Conservation (phyloP, 2,797 vertebrate genomes). For the Ara ararauna region DNA sequence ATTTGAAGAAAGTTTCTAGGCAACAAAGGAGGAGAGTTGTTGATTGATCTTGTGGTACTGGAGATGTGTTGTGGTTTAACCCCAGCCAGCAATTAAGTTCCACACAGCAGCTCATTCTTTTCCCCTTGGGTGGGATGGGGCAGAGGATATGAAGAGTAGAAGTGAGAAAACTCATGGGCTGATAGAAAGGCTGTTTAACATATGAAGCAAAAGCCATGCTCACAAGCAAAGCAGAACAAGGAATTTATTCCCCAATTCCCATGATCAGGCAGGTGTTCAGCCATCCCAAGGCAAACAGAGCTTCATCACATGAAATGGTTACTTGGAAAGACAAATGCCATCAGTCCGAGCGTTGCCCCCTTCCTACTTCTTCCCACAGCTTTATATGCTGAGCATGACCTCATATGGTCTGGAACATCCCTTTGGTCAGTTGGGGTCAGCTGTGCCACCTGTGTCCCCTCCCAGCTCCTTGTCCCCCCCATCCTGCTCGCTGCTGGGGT, state of each 20-base stretch:
- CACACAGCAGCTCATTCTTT: neutral
- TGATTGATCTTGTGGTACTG: neutral
- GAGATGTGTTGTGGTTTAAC: neutral
- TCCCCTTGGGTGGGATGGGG: accelerated
- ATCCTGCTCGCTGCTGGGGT: neutral
- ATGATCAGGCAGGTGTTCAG: neutral
- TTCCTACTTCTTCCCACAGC: neutral
- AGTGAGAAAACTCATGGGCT: neutral
- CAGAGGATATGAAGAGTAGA: neutral
- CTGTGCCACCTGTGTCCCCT: neutral
- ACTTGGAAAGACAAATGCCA: neutral
- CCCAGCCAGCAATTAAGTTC: neutral
- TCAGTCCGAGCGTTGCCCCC: neutral
- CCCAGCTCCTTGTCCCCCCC: neutral
- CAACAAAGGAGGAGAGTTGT: neutral
- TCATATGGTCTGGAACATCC: neutral
- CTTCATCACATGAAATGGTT: neutral
- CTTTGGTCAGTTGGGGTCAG: neutral
- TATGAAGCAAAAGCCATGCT: neutral
- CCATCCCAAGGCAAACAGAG: neutral
- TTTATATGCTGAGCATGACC: neutral
- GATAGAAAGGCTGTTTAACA: neutral
- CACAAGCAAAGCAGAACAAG: neutral
- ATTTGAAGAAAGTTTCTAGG: neutral
- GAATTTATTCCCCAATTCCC: neutral